Percentiles rank a stretch among this genome's conserved stretches.
These are phyloP conservation scores for Porites evermanni DNA, from an alignment of 92 coral and sea anemone genomes.

Conservation along the genomic window DNA sequence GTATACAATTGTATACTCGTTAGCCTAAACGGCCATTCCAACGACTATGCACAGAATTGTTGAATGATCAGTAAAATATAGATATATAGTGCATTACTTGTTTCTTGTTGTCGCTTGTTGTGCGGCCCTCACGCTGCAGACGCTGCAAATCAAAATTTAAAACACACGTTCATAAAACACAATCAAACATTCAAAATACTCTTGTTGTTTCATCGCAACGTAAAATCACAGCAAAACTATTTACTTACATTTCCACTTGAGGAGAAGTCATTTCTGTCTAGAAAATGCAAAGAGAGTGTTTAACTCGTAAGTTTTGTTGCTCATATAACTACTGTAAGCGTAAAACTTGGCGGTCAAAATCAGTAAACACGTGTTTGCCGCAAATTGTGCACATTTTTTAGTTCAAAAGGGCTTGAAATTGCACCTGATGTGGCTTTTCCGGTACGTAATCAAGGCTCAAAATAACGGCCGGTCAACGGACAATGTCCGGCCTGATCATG, in stretches of 20 bases:
- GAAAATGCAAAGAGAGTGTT: slow-evolving; percentile 1
- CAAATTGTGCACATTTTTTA: background rate
- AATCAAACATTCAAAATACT: too few relatives aligned
- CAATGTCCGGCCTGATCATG: too few relatives aligned
- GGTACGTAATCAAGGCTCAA: too few relatives aligned
- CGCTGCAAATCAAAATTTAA: slow-evolving; percentile 6
- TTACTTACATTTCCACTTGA: slow-evolving; percentile 15
- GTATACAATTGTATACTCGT: background rate
- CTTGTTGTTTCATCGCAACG: too few relatives aligned
- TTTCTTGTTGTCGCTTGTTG: background rate
- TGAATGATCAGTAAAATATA: background rate
- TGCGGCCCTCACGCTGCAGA: background rate
- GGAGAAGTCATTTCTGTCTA: slow-evolving; percentile 20
- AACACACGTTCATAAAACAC: background rate
- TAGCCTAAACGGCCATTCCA: slow-evolving; percentile 11
- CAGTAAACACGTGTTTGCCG: background rate
- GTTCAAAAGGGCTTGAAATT: slow-evolving; percentile 12
- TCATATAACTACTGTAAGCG: too few relatives aligned
- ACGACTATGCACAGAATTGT: slow-evolving; percentile 3
- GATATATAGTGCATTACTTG: background rate
- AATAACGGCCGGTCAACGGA: too few relatives aligned
- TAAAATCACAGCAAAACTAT: too few relatives aligned
- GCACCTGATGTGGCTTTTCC: background rate
- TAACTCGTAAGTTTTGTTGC: too few relatives aligned
- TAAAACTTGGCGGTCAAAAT: background rate